Base-by-base conservation (phyloP, 30 jellyfish, hydroid and myxozoan species). In the Nemopilema nomurai region DNA sequence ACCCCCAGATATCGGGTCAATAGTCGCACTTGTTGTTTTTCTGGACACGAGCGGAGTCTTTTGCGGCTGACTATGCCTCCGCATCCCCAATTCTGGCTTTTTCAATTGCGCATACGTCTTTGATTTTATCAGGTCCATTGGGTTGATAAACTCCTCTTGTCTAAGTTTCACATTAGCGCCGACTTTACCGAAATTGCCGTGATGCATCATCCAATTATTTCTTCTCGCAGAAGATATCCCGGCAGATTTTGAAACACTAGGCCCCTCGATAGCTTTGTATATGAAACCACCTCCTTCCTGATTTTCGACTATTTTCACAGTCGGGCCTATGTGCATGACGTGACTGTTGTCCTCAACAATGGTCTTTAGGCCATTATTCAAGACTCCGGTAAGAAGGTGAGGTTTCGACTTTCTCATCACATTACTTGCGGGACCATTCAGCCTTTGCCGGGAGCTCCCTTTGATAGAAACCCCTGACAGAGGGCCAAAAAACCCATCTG, bases 241-340 rank as follows among this genome's bases (percentile, higher is more conserved):
- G 4, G n/a, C 17, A 28, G 20, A 71, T 21, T 79, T 79, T 7
- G 81, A 69, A 32, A 49, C 57, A 4, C 81, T 27, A 3, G 89
- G 93, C 19, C 72, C 72, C 23, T 73, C 87, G 21, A 84, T 49
- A 30, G 51, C 63, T 50, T 65, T 70, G 32, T 67, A 84, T 74
- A 84, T 84, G 8, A 74, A 18, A n/a, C 93, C 93, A 4, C 93
- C 87, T 0, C 77, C 82, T 8, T 74, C 52, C 8, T 57, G 71
- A 18, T 66, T 51, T 49, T 84, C 93, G 20, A 84, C 87, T 1
- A 84, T 84, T 66, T 84, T 84, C 31, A 74, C 75, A 32, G 93
- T 84, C 4, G 93, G 93, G 29, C 93, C 93, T 16, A 84, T 25
- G 23, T 73, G 93, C 87, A 63, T 84, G 30, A 84, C 28, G 1